Evolutionary conservation across 2,888 invertebrate species (phyloP), one percentile per base, ranked within the genome.

Genomic region (Desoria tigrina): DNA sequence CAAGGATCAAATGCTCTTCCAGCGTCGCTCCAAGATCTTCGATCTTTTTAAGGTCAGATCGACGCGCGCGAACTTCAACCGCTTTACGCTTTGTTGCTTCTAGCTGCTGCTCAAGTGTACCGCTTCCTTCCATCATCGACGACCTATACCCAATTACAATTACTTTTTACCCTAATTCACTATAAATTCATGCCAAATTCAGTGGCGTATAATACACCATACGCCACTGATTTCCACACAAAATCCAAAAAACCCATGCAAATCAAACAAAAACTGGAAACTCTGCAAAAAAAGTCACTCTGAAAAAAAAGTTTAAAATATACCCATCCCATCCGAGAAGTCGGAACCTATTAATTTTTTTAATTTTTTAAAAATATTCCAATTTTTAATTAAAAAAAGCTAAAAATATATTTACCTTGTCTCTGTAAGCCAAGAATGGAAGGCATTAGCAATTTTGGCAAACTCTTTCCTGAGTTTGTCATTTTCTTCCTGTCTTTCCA

Each of bases 81-180:
- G 98, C 94, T 81, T 98, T 96, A 73, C 89, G 87, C 81, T 87
- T 87, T 1, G 97, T 92, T 37, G 95, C 93, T 78, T 97, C 98
- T 77, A 99, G 83, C 83, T 99, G 99, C 80, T 95, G 94, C 82
- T 99, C 99, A 80, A 99, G 83, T 16, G 97, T 93, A 59, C 98
- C 99, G 16, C 94, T 92, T 74, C 97, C 97, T 84, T 99, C 99
- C 97, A 99, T 98, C 98, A 99, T 98, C 3, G 96, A 94, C 50
- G 96, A 92, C 80, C 96, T 94, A 81, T 11, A 80, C 78, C 59
- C n/a, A n/a, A n/a, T n/a, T n/a, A n/a, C n/a, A n/a, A n/a, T n/a
- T n/a, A n/a, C n/a, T n/a, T n/a, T n/a, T n/a, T n/a, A n/a, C n/a
- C n/a, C n/a, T n/a, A n/a, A n/a, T n/a, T n/a, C n/a, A n/a, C n/a